Base-by-base conservation (phyloP, 1,140 invertebrate genomes). In the Dryas iulia region DNA sequence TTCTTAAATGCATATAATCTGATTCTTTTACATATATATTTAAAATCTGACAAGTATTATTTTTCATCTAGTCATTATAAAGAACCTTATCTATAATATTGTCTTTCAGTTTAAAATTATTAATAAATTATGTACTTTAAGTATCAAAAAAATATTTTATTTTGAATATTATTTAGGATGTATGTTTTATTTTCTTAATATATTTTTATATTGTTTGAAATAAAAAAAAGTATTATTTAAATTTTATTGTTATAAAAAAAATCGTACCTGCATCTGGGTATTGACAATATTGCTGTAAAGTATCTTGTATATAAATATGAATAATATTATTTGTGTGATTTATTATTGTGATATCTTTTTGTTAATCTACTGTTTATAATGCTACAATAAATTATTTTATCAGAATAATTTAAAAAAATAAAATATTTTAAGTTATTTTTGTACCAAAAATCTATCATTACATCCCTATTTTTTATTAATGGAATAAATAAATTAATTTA, bases 201-300 rank as follows among this genome's bases (percentile, higher is more conserved):
- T 18, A 18, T 47, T 47, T 14, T 47, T 18, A 28, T 28, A 28
- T 28, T 47, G 8, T 47, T 47, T 18, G 8, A 47, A 18, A 18
- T 18, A 1, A 21, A 47, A 47, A 21, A 47, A 18, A 47, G 21
- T 59, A 31, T 30, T 25, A 56, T 18, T 10, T 66, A 30, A 12
- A 60, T 53, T 11, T 21, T 30, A 61, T n/a, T 63, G 25, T 63
- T 53, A 53, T 54, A 23, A 21, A 53, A 53, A 7, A 30, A 28
- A 21, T 52, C n/a, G 85, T 86, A 87, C 85, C 85, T 86, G 85
- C 81, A 74, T 82, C 58, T 85, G 81, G 82, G 76, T 80, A 78
- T 78, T 62, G 81, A 87, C 83, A 87, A 87, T 87, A 87, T 85
- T 68, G 60, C 66, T 76, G 72, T 76, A 76, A 69, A 74, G 67